A percentile compares a stretch with the other conserved stretches of the same genome.
phyloP scores from a whole-genome alignment of 2,888 invertebrate genomes.

The Bombylius discolor region DNA sequence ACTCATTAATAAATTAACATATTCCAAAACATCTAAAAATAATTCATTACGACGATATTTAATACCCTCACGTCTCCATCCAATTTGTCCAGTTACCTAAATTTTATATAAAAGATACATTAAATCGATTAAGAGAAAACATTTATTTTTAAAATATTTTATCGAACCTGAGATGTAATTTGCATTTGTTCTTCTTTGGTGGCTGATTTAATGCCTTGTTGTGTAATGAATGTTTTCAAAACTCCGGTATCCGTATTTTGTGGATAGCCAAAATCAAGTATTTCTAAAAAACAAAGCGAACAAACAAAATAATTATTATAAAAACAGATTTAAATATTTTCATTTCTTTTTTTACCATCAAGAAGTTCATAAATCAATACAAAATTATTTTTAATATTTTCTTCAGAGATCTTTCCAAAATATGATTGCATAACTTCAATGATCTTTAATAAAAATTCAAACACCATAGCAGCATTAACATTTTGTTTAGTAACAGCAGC shows the following conservation, averaged over 20 bases:
- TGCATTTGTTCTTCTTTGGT: constrained; percentile 99
- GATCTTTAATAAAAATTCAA: constrained; percentile 95
- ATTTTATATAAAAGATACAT: background rate
- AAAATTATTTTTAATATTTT: constrained; percentile 99
- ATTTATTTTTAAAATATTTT: background rate
- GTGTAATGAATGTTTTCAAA: constrained; percentile 97
- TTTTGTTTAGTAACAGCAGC: constrained; percentile 99
- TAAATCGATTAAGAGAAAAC: background rate
- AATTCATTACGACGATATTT: constrained; percentile 97
- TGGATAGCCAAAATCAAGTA: constrained; percentile 98
- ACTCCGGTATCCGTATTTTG: constrained; percentile 99
- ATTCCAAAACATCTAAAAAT: constrained; percentile 96
- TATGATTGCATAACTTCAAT: constrained; percentile 99
- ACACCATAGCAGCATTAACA: constrained; percentile 99
- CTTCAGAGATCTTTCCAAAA: constrained; percentile 98
- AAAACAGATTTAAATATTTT: background rate
- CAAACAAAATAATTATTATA: constrained; percentile 1
- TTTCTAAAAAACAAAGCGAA: constrained; percentile 50
- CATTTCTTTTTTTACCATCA: constrained; percentile 54
- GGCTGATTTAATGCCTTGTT: constrained; percentile 96
- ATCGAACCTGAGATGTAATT: constrained; percentile 76
- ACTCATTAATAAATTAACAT: constrained; percentile 98
- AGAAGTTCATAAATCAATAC: constrained; percentile 97
- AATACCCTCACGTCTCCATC: constrained; percentile 98
- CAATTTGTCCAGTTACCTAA: constrained; percentile 85